phyloP scores from a whole-genome alignment of 2,113 vertebrate genomes.

The Pygathrix nemaeus region DNA sequence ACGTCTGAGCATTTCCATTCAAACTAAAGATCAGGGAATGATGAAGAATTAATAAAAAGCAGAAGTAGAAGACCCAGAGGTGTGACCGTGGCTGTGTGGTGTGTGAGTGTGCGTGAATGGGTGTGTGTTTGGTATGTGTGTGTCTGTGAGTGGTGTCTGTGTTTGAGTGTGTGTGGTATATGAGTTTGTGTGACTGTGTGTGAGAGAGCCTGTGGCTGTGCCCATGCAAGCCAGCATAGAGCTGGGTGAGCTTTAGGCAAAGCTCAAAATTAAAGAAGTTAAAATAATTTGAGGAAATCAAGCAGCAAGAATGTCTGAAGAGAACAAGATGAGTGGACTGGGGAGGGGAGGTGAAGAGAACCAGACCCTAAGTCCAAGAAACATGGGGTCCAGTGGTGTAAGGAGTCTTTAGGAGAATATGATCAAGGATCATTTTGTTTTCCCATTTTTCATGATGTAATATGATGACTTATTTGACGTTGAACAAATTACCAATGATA shows the following conservation, averaged over 20 bases:
- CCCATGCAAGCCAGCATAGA: background rate
- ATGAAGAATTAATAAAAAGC: no score
- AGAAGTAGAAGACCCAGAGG: background rate
- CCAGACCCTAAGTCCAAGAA: background rate
- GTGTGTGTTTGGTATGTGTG: accelerated
- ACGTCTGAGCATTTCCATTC: background rate
- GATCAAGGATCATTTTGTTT: background rate
- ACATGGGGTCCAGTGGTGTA: accelerated
- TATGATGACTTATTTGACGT: background rate
- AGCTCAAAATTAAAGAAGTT: no score
- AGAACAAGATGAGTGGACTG: no score
- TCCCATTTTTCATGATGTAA: background rate
- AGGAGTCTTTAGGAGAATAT: no score
- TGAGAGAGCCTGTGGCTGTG: background rate
- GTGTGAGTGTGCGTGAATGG: background rate
- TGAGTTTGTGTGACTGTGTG: background rate
- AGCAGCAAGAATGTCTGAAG: background rate
- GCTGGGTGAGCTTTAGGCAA: background rate
- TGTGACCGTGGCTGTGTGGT: background rate
- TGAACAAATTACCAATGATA: background rate
- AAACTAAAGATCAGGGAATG: no score
- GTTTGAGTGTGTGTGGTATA: no score
- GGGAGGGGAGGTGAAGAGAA: accelerated
- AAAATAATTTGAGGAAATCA: background rate
- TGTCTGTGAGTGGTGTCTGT: accelerated